These are phyloP conservation scores for Brachionus plicatilis DNA, from an alignment of 1,140 invertebrate genomes.

Conservation along the genomic window DNA sequence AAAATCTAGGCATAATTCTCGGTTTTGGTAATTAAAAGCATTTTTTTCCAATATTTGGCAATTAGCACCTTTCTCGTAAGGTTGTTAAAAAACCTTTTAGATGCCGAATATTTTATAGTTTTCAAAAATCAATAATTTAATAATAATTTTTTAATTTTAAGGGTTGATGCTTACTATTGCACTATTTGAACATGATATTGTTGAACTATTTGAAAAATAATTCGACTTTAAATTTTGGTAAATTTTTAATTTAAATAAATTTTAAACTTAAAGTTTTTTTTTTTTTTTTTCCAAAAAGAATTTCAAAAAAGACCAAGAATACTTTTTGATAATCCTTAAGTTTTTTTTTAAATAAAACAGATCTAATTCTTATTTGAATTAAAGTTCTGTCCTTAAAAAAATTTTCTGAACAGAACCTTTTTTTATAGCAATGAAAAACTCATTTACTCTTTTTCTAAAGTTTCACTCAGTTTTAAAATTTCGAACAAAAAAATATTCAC, in stretches of 20 bases:
- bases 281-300: no score
- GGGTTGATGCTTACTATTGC: background rate
- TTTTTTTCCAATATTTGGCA: background rate
- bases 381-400: no score
- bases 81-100: background rate
- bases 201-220: background rate
- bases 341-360: no score
- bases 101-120: background rate
- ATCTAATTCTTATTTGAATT: no score
- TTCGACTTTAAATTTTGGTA: no score
- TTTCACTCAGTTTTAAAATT: no score
- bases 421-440: no score
- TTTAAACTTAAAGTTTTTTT: background rate
- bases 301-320: no score
- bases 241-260: background rate
- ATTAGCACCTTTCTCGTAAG: background rate
- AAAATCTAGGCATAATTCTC: slow-evolving; percentile 22
- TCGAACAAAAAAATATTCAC: no score
- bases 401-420: no score
- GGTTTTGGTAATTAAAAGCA: slow-evolving; percentile 14
- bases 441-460: no score
- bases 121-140: background rate
- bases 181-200: background rate
- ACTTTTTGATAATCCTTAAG: no score
- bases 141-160: background rate